Base-by-base conservation (phyloP, 2,888 invertebrate genomes). In the Lysandra bellargus region DNA sequence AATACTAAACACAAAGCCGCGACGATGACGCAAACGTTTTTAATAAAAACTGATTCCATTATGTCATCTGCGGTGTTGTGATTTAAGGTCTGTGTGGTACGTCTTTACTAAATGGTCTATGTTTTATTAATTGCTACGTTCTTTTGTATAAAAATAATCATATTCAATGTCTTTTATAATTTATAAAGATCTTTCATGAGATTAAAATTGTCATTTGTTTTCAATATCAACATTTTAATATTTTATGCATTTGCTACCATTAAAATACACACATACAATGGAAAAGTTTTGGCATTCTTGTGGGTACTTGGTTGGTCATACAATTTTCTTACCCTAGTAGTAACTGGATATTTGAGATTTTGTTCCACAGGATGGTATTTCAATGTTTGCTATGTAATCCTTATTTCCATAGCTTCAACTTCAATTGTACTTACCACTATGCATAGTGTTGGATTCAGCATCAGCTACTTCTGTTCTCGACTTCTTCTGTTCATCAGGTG, bases 381-480 rank as follows among this genome's bases (percentile, higher is more conserved):
- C 4, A 17, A 57, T 57, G 57, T 57, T 53, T 17, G 4, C 17
- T 17, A 57, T 4, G 12, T 53, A 14, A 57, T 57, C 14, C 4
- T 17, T 57, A 14, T 14, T 4, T 4, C 14, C 4, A 57, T 57
- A 9, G 2, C 9, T 75, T 44, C 14, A 75, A 30, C 7, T 30
- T 75, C 9, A 53, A n/a, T 75, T 14, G 33, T 14, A 95, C 97
- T 97, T 91, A 98, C 98, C 98, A 94, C 98, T 98, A 92, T 98
- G 97, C 93, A 97, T 97, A 80, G 98, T 98, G 89, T 98, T 98
- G 57, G 98, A 97, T 90, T 98, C 98, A 77, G 98, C 98, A 89
- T 98, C 98, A 81, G 96, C 97, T 60, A 97, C 96, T 91, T 97
- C 97, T 79, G 97, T 97, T 88, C 98, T 96, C 69, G 96, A 96